Percentiles rank a stretch among this genome's conserved stretches.
These are phyloP conservation scores for Polydrusus cervinus DNA, from an alignment of 2,888 invertebrate species.

Conservation along the genomic window DNA sequence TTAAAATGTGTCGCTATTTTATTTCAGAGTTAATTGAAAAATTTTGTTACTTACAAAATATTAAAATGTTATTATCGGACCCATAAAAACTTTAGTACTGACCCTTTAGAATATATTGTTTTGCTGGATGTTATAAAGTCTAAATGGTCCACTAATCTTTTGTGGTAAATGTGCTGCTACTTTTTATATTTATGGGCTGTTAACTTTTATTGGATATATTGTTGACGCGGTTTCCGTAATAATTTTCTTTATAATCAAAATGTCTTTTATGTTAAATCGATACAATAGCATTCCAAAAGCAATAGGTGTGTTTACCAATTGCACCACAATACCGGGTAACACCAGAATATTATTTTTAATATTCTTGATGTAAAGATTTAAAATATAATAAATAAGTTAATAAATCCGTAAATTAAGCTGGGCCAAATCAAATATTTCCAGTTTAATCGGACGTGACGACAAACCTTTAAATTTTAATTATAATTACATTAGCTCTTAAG, in stretches of 20 bases:
- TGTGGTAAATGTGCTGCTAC: constrained; percentile 1
- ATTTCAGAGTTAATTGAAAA: too few species aligned
- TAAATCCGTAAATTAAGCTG: too few species aligned
- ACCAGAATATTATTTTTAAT: too few species aligned
- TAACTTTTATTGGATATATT: constrained; percentile 7
- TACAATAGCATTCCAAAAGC: not conserved
- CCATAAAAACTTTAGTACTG: not conserved
- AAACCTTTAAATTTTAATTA: too few species aligned
- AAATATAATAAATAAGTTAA: too few species aligned
- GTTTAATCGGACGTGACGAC: too few species aligned
- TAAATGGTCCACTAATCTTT: not conserved
- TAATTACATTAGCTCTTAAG: too few species aligned
- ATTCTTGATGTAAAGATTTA: too few species aligned
- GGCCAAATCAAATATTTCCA: too few species aligned
- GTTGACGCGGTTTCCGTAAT: not conserved
- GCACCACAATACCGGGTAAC: too few species aligned
- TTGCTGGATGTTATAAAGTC: not conserved
- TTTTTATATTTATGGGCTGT: constrained; percentile 20
- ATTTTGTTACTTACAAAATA: not conserved
- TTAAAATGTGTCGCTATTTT: too few species aligned
- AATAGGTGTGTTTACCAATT: too few species aligned
- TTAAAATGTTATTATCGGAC: not conserved
- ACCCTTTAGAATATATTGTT: constrained; percentile 7
- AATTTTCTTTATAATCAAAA: constrained; percentile 7
- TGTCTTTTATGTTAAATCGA: constrained; percentile 1